Evolutionary conservation across 2,888 invertebrate species (phyloP).

Genomic region (Masnerella sp.): DNA sequence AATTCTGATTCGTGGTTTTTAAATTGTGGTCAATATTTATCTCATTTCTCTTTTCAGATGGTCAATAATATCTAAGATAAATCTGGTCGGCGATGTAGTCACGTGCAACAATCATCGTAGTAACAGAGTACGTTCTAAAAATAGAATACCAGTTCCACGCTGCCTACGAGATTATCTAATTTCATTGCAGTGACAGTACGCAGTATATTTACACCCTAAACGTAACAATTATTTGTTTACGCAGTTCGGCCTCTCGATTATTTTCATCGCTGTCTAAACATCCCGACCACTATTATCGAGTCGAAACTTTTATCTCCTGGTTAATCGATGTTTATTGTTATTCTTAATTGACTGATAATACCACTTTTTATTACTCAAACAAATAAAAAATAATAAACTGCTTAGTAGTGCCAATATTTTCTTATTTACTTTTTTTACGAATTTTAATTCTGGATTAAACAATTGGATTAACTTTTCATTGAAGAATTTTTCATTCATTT

Average conservation of each 20-base stretch:
- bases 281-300: too few species aligned
- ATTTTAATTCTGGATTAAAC: too few species aligned
- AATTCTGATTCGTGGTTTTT: neutral
- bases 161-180: conserved; percentile 56
- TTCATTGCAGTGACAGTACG: conserved; percentile 39
- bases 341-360: too few species aligned
- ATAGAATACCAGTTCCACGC: conserved; percentile 57
- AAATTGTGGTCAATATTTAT: conserved; percentile 22
- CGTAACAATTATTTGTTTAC: conserved; percentile 37
- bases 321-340: too few species aligned
- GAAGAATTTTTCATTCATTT: too few species aligned
- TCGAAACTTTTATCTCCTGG: too few species aligned
- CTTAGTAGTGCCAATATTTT: too few species aligned
- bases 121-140: conserved; percentile 52
- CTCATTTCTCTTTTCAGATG: neutral
- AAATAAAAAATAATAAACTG: too few species aligned
- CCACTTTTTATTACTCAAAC: too few species aligned
- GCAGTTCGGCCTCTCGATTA: conserved; percentile 3
- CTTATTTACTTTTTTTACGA: too few species aligned
- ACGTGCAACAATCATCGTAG: conserved; percentile 54
- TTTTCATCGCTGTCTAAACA: too few species aligned
- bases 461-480: too few species aligned
- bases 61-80: conserved; percentile 44
- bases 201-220: conserved; percentile 45
- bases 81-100: conserved; percentile 43